Conservation (phyloP, 2,797 vertebrate species). For the Aphelocoma californica region DNA sequence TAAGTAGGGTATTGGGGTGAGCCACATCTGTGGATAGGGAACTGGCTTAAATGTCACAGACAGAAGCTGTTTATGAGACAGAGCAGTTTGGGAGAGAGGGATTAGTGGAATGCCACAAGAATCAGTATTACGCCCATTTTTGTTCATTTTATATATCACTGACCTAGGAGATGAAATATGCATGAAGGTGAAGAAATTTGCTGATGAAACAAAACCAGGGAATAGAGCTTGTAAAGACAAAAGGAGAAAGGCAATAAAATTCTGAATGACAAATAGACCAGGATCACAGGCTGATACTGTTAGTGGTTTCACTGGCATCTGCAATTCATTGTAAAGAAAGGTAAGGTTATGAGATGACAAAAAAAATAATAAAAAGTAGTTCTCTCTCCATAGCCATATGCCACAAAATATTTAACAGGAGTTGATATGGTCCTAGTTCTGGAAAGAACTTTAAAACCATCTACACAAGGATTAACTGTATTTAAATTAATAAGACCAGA, state of each 20-base stretch:
- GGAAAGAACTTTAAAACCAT: background rate
- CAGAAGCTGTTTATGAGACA: constrained; percentile 56
- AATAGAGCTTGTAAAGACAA: constrained; percentile 55
- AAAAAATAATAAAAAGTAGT: background rate
- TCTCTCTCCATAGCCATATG: background rate
- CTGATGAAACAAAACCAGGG: constrained; percentile 64
- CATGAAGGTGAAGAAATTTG: constrained; percentile 66
- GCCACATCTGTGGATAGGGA: constrained; percentile 37
- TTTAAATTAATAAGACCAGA: background rate
- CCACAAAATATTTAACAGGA: background rate
- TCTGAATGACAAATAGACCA: constrained; percentile 62
- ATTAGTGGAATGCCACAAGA: constrained; percentile 51
- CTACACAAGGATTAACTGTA: constrained; percentile 10
- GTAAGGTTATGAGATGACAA: constrained; percentile 13
- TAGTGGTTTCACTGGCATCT: constrained; percentile 39
- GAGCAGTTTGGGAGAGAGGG: constrained; percentile 39
- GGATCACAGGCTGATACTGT: constrained; percentile 37
- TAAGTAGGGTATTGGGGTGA: constrained; percentile 45
- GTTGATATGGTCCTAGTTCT: background rate
- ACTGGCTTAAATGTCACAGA: constrained; percentile 59
- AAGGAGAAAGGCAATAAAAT: constrained; percentile 56
- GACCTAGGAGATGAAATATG: constrained; percentile 67
- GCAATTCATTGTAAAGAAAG: constrained; percentile 35
- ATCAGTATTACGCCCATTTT: constrained; percentile 42
- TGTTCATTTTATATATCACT: constrained; percentile 56